Evolutionary conservation across 2,797 vertebrate genomes (phyloP), one percentile per base, ranked within the genome.

Genomic region (Pangasius krempfi): DNA sequence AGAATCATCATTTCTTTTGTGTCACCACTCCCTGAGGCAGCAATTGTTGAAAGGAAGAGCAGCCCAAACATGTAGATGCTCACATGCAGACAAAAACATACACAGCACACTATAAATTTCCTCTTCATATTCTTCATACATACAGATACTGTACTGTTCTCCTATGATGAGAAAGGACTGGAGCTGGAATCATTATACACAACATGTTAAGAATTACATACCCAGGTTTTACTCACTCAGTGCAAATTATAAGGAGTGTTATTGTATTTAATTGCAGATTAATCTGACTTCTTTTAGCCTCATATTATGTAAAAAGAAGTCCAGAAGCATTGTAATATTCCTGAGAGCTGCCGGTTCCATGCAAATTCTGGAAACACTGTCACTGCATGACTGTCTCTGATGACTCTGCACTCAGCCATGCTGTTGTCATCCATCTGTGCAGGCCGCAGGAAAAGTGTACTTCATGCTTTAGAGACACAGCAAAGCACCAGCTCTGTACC

Each of bases 1-100:
- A 92, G 86, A 92, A 87, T 89, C 83, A 91, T 92, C 84, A 90
- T 92, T 92, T 93, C 89, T 90, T 92, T 85, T 92, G 91, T 90
- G 90, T 91, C 91, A 89, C 89, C 91, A 91, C 86, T 88, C 88
- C 89, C 89, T 84, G 91, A 92, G 89, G 91, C 88, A 91, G 92
- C 85, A 87, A 87, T 37, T 86, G 70, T 50, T 82, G 75, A 83
- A 78, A 64, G 75, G 27, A 88, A 47, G 72, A 54, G 50, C 85
- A 89, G 64, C 20, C 58, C 64, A 82, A 12, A 60, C 76, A 56
- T 87, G 58, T 84, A 85, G 84, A 86, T 18, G 66, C 87, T 54
- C 54, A 84, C 47, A 52, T 0, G 4, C 70, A 86, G 27, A 40
- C 80, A 84, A 50, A 87, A 64, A 85, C 75, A 88, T 37, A 81